phyloP scores from a whole-genome alignment of 2,113 vertebrate species.

The Isichthys henryi region DNA sequence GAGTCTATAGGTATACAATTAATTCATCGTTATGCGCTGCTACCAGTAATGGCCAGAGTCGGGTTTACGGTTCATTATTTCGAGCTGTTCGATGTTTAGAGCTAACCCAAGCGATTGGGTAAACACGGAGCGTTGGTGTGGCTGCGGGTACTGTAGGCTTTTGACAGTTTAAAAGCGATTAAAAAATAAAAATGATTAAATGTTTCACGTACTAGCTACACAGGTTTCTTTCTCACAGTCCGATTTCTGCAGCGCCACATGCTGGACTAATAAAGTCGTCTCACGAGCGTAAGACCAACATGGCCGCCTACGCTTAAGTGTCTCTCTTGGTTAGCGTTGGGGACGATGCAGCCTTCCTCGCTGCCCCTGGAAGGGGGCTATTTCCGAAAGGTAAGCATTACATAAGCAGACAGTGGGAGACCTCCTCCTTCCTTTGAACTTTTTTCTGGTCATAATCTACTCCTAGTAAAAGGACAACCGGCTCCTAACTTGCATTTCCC shows the following conservation, averaged over 20 bases:
- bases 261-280: slow-evolving; percentile 32
- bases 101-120: background rate
- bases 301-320: slow-evolving; percentile 33
- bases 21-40: background rate
- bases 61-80: background rate
- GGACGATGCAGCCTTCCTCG: slow-evolving; percentile 38
- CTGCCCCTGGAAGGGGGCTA: slow-evolving; percentile 40
- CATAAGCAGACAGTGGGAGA: slow-evolving; percentile 42
- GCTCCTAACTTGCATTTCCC: background rate
- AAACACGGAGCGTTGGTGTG: background rate
- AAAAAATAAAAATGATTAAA: background rate
- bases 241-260: slow-evolving; percentile 32
- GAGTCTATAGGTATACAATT: background rate
- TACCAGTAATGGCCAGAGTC: background rate
- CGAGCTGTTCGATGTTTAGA: background rate
- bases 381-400: slow-evolving; percentile 39
- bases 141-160: background rate
- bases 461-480: background rate
- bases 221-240: background rate
- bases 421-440: slow-evolving; percentile 17
- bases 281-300: slow-evolving; percentile 33
- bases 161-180: background rate
- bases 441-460: background rate
- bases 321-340: slow-evolving; percentile 41
- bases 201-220: background rate